Percentiles rank a stretch among this genome's conserved stretches.
Conservation (phyloP, 2,888 invertebrate genomes). For the Eulithis prunata region DNA sequence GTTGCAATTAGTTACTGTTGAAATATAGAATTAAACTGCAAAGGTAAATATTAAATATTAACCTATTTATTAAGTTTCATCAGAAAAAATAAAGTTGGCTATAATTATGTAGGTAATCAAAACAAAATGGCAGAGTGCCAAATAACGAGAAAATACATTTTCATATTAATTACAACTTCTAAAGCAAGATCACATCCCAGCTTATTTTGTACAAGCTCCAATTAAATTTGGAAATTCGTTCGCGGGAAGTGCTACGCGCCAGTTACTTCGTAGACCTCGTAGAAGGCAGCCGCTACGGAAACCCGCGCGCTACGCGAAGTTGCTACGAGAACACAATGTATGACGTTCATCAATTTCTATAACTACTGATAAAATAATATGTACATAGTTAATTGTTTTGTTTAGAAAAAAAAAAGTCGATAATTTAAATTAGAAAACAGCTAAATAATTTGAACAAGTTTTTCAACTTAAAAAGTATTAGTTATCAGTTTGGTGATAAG, state of each 20-base stretch:
- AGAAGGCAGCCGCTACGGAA: constrained; percentile 54
- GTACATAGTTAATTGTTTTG: neutral
- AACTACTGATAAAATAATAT: neutral
- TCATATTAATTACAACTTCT: neutral
- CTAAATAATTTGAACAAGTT: neutral
- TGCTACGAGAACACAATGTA: constrained; percentile 10
- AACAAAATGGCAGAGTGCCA: neutral
- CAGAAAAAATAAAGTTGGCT: too few relatives aligned
- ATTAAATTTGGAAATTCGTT: neutral
- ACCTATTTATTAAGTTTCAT: too few relatives aligned
- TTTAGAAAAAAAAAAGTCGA: neutral
- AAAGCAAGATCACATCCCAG: neutral
- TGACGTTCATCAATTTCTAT: neutral
- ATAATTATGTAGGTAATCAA: too few relatives aligned
- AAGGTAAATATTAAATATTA: too few relatives aligned
- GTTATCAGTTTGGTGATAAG: neutral
- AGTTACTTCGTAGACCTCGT: constrained; percentile 54
- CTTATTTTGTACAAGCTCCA: neutral
- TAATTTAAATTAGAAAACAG: too few relatives aligned
- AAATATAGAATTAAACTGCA: too few relatives aligned
- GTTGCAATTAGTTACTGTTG: too few relatives aligned
- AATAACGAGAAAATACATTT: neutral
- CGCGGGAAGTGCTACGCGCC: constrained; percentile 23
- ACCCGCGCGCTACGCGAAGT: constrained; percentile 47
- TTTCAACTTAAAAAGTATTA: neutral